These are phyloP conservation scores for Luperina nickerlii DNA, from an alignment of 2,888 invertebrate species.

Conservation along the genomic window DNA sequence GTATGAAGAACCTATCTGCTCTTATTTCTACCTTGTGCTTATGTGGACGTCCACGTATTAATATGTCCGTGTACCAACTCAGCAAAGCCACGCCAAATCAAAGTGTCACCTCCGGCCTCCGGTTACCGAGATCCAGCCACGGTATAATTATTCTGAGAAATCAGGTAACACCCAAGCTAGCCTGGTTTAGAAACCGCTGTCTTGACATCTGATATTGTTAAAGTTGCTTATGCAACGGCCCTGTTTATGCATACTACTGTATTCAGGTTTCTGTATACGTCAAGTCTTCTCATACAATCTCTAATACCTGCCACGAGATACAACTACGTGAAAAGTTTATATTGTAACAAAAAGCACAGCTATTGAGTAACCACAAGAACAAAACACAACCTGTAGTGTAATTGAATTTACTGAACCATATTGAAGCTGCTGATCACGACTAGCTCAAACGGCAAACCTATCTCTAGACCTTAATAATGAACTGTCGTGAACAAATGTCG, in stretches of 20 bases:
- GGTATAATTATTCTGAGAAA: constrained; percentile 31
- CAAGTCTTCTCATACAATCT: neutral
- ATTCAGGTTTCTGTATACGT: neutral
- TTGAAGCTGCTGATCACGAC: neutral
- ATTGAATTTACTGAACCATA: neutral
- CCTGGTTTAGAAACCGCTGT: constrained; percentile 24
- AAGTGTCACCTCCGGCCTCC: constrained; percentile 7
- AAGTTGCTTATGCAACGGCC: neutral
- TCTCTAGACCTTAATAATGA: neutral
- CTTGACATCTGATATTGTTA: constrained; percentile 26
- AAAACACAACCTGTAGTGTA: too few species aligned
- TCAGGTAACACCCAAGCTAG: constrained; percentile 7
- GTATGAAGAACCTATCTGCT: neutral
- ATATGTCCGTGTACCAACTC: neutral
- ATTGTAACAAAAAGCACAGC: neutral
- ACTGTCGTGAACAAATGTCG: neutral
- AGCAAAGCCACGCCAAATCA: constrained; percentile 18
- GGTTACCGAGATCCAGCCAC: neutral
- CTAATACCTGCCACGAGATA: neutral
- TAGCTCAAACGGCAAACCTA: neutral
- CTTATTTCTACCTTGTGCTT: neutral
- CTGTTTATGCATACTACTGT: neutral
- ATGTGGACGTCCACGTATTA: neutral
- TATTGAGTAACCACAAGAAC: too few species aligned
- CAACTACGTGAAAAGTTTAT: neutral